Conservation (phyloP, 1,140 invertebrate genomes). For the Tyrophagus putrescentiae region DNA sequence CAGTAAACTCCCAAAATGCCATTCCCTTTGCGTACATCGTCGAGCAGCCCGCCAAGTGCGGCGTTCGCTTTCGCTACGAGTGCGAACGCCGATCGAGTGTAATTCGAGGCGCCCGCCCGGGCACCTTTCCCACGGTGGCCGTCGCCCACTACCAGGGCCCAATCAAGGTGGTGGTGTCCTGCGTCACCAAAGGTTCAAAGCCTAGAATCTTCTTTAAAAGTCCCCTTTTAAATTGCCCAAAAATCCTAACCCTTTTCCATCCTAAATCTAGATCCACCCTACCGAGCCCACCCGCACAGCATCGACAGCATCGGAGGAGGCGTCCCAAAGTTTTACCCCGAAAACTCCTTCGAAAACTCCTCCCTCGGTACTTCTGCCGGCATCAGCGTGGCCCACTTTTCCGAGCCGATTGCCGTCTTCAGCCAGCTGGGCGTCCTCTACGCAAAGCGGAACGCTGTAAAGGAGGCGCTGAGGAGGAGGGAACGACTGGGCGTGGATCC, state of each 20-base stretch:
- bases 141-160: slow-evolving; percentile 51
- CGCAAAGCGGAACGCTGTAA: slow-evolving; percentile 85
- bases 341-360: too few species aligned
- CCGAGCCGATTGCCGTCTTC: slow-evolving; percentile 38
- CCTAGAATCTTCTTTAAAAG: too few species aligned
- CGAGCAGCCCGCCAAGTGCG: background rate
- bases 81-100: slow-evolving; percentile 60
- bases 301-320: too few species aligned
- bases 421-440: slow-evolving; percentile 89
- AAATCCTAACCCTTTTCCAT: too few species aligned
- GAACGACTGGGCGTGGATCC: slow-evolving; percentile 80
- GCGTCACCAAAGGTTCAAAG: slow-evolving; percentile 82
- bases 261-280: slow-evolving; percentile 43
- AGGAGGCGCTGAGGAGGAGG: slow-evolving; percentile 58
- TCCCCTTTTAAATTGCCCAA: too few species aligned
- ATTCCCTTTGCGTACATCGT: background rate
- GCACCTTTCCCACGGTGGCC: slow-evolving; percentile 2
- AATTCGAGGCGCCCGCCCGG: slow-evolving; percentile 53
- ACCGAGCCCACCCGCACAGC: slow-evolving; percentile 80
- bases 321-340: slow-evolving; percentile 77
- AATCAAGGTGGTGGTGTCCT: slow-evolving; percentile 76
- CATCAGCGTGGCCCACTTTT: slow-evolving; percentile 51
- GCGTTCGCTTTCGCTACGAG: background rate
- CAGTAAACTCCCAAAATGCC: background rate
- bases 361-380: too few species aligned